Percentiles rank a stretch among this genome's conserved stretches.
Conservation (phyloP, 1,140 invertebrate genomes). For the Megalonaias nervosa region DNA sequence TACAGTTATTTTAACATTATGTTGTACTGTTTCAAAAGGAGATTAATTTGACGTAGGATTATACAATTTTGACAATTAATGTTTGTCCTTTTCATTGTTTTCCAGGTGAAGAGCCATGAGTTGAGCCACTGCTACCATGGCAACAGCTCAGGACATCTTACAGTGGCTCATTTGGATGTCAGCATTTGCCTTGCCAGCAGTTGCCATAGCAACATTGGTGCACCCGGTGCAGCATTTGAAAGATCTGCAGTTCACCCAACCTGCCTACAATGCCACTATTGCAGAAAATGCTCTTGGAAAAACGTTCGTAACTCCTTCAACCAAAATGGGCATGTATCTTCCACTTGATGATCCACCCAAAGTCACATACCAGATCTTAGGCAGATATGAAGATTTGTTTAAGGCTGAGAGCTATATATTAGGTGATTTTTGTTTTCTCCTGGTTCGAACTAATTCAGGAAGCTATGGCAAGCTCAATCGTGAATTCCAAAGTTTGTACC, state of each 20-base stretch:
- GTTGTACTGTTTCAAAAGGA: too few species aligned
- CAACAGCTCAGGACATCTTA: constrained; percentile 12
- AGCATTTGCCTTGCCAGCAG: constrained; percentile 30
- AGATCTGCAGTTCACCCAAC: constrained; percentile 78
- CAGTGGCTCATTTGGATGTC: constrained; percentile 34
- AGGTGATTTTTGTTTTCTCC: constrained; percentile 94
- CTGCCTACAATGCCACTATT: constrained; percentile 90
- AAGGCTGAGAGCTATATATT: constrained; percentile 89
- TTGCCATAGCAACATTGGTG: constrained; percentile 16
- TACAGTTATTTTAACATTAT: too few species aligned
- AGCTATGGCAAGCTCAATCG: constrained; percentile 90
- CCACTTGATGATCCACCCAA: constrained; percentile 60
- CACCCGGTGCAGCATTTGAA: background rate
- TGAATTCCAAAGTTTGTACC: constrained; percentile 88
- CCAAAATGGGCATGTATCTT: constrained; percentile 79
- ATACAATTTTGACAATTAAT: background rate
- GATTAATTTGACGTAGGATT: too few species aligned
- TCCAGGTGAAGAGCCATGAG: constrained; percentile 35
- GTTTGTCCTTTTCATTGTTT: background rate
- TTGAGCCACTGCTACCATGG: background rate
- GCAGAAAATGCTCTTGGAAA: constrained; percentile 92
- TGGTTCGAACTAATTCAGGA: constrained; percentile 87
- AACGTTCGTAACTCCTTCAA: constrained; percentile 79
- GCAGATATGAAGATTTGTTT: constrained; percentile 93
- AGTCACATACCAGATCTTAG: constrained; percentile 83